phyloP scores from a whole-genome alignment of 2,113 vertebrate genomes.

The Nothoprocta pentlandii region DNA sequence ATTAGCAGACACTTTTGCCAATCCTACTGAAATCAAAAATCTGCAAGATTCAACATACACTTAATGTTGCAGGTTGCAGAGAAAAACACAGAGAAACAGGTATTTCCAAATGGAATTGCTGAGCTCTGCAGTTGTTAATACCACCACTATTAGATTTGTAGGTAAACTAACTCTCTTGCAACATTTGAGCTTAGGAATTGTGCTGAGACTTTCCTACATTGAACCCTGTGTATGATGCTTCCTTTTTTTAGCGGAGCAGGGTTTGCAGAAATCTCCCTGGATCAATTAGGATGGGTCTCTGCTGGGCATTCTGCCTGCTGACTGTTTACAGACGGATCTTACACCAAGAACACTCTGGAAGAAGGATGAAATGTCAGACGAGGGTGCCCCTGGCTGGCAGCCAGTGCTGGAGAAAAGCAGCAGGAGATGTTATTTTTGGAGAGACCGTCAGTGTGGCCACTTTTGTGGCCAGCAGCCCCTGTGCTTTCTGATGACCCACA shows the following conservation, averaged over 20 bases:
- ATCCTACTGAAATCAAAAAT: neutral
- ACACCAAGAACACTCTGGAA: neutral
- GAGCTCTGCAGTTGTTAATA: neutral
- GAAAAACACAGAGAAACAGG: neutral
- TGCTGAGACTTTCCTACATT: neutral
- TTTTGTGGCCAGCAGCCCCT: neutral
- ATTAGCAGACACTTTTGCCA: neutral
- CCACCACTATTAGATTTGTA: fast-evolving
- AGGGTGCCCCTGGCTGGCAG: neutral
- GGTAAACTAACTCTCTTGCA: neutral
- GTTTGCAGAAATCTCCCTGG: neutral
- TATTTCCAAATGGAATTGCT: neutral
- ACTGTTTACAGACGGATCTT: neutral
- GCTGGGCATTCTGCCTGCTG: neutral
- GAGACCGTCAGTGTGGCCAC: neutral
- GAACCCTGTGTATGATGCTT: neutral
- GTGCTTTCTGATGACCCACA: neutral
- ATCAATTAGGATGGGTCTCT: neutral
- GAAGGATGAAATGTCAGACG: neutral
- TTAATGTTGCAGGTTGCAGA: neutral
- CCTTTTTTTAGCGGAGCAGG: neutral
- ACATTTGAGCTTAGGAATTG: neutral
- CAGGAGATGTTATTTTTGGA: neutral
- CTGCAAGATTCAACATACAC: neutral
- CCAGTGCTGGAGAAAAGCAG: neutral